Base-by-base conservation (phyloP, 2,797 vertebrate species). In the Parauchenoglanis punctatus region DNA sequence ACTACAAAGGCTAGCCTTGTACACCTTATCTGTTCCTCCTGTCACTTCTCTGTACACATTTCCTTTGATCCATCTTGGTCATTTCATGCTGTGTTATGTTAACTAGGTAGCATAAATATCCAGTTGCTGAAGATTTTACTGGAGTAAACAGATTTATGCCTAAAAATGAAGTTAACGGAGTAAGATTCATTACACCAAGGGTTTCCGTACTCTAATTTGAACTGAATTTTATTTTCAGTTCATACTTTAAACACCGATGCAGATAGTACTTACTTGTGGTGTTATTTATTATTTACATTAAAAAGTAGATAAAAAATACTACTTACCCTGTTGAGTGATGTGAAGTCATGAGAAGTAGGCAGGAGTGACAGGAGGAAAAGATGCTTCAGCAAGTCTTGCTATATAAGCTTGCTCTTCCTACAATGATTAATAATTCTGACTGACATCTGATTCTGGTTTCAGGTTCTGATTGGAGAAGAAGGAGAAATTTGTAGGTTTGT, bases 351-450 rank as follows among this genome's bases (percentile, higher is more conserved):
- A 56, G 11, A 18, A 88, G 88, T 72, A 91, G 88, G 88, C 92
- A 76, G 91, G 94, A 54, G 93, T 93, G 92, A 93, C 93, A 91
- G 88, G 89, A 35, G 65, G 44, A 4, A 25, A 73, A 73, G 35
- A 72, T 2, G 3, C 25, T 44, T 73, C 28, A 35, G 17, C 1
- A 44, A 72, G 0, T 23, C 23, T 25, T 49, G 44, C 44, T 75
- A 75, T 15, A 75, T n/a, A 44, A n/a, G 44, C 11, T 75, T 75
- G 72, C 23, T 75, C 72, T 49, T 75, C 23, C 4, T 75, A n/a
- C 44, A n/a, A 13, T 49, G 23, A 75, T 49, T 49, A 75, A 49
- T 46, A 49, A 49, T 49, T 49, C 72, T 73, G 70, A 35, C 31
- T 13, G 23, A 75, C 11, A 75, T 75, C 72, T 11, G 70, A 72